A percentile compares a stretch with the other conserved stretches of the same genome.
These are phyloP conservation scores for Alectura lathami DNA, from an alignment of 2,113 vertebrate species.

Conservation along the genomic window DNA sequence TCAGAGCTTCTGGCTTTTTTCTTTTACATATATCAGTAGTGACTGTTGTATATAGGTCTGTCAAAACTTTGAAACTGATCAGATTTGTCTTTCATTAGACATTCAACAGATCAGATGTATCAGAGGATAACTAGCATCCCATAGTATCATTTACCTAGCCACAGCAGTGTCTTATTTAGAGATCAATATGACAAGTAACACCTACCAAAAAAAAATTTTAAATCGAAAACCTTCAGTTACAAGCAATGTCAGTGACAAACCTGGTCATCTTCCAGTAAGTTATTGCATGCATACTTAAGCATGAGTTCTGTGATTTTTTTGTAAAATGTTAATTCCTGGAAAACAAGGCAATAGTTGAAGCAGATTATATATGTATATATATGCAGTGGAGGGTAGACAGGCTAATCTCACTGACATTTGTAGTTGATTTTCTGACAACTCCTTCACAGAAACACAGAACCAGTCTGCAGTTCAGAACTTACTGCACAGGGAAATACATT, in stretches of 20 bases:
- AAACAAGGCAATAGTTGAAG: not conserved
- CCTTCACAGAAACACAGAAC: not conserved
- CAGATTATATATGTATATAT: not conserved
- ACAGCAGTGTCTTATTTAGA: not conserved
- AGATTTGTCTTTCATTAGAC: not conserved
- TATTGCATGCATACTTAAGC: not conserved
- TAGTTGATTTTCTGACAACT: not conserved
- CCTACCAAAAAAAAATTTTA: not conserved
- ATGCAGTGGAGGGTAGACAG: not conserved
- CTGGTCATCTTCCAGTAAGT: not conserved
- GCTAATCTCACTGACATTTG: not conserved
- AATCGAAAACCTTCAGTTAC: not conserved
- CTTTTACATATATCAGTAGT: rapidly evolving
- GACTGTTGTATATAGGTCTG: not conserved
- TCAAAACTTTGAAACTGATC: not conserved
- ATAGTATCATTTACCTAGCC: not conserved
- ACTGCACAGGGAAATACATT: not conserved
- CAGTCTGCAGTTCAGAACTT: not conserved
- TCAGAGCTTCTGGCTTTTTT: not conserved
- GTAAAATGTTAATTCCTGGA: not conserved
- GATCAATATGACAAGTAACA: not conserved
- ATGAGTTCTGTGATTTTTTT: not conserved
- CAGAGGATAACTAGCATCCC: not conserved
- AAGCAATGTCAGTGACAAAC: not conserved
- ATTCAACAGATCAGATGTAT: not conserved